Evolutionary conservation across 2,888 invertebrate species (phyloP), one percentile per base, ranked within the genome.

Genomic region (Callyntrura sp.): DNA sequence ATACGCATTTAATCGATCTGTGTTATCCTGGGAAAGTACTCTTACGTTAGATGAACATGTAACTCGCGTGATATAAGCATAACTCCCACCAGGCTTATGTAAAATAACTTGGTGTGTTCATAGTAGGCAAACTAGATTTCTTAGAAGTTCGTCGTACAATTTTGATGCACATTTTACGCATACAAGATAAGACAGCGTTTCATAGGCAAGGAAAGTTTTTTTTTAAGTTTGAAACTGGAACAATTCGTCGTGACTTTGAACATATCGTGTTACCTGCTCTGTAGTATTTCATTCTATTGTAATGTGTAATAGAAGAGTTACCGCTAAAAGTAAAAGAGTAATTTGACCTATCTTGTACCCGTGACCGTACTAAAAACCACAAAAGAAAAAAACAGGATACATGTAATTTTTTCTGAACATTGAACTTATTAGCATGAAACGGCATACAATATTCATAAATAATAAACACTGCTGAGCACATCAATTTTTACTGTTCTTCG

Each of bases 401-500:
- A 6, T 28, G 17, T 62, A 62, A 25, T 9, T 28, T 3, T 28
- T 1, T 62, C 25, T 25, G 62, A 25, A 62, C 62, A 62, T 28
- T 62, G 62, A 62, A 62, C 62, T 70, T 70, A 70, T 17, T 70
- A 45, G 20, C 43, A 70, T 70, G 70, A 45, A 43, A 3, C 70
- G 28, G 8, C n/a, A 70, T 70, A 45, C 17, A 70, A 62, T 62
- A 62, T 62, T 23, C 62, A 62, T 62, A 62, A 62, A 62, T 62
- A 62, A 62, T 14, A 23, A 62, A 28, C 62, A 62, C 62, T 62
- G 62, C 62, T 62, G 62, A 25, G 62, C 25, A 25, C 62, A 62
- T 62, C 62, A 62, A 25, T 28, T 62, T 62, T 62, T 28, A 62
- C 28, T 62, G 28, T 28, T 12, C 62, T 25, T 17, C 62, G 14